These are phyloP conservation scores for Lasioglossum baleicum DNA, from an alignment of 1,140 invertebrate species.

Conservation along the genomic window DNA sequence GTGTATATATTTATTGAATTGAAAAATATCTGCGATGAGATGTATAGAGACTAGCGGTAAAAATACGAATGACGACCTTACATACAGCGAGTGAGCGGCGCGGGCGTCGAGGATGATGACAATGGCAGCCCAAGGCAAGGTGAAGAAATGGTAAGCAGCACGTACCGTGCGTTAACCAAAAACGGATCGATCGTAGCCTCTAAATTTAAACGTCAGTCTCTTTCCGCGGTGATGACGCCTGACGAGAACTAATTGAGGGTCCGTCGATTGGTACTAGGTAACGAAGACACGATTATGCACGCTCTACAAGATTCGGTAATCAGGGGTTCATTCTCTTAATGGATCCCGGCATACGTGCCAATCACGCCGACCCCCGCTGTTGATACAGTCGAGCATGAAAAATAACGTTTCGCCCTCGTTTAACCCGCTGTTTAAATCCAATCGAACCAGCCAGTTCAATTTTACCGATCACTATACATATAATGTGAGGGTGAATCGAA, in stretches of 20 bases:
- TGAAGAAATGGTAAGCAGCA: neutral
- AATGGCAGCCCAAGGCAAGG: too few species aligned
- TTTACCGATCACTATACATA: neutral
- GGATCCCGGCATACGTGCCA: slow-evolving; percentile 62
- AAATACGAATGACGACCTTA: too few species aligned
- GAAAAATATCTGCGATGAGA: too few species aligned
- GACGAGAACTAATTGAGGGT: slow-evolving; percentile 70
- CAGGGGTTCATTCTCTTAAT: slow-evolving; percentile 62
- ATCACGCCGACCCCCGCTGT: slow-evolving; percentile 43
- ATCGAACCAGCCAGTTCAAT: neutral
- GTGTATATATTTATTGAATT: too few species aligned
- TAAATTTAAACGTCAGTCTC: slow-evolving; percentile 67
- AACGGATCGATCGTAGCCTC: slow-evolving; percentile 54
- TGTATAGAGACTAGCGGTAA: too few species aligned
- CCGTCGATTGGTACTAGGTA: slow-evolving; percentile 22
- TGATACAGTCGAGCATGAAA: slow-evolving; percentile 19
- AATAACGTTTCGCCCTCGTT: slow-evolving; percentile 21
- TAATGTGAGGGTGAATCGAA: neutral
- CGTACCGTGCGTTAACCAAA: slow-evolving; percentile 33
- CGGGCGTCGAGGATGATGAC: too few species aligned
- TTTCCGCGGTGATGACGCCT: slow-evolving; percentile 58
- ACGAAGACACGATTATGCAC: slow-evolving; percentile 73
- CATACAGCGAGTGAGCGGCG: too few species aligned
- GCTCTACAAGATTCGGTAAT: slow-evolving; percentile 66
- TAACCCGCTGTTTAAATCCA: slow-evolving; percentile 4